Base-by-base conservation (phyloP, 2,888 invertebrate genomes). In the Seladonia tumulorum region DNA sequence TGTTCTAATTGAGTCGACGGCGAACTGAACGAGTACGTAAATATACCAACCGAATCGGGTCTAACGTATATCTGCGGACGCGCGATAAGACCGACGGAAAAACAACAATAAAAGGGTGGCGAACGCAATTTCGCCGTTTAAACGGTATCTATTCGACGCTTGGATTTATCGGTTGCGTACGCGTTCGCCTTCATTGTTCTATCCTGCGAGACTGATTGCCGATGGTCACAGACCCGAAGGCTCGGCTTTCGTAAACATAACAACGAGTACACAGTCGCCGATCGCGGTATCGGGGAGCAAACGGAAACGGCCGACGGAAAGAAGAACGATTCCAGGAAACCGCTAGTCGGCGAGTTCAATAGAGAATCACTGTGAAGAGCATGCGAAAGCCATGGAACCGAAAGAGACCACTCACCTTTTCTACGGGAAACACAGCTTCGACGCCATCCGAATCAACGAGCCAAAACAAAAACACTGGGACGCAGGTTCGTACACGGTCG, bases 371-470 rank as follows among this genome's bases (percentile, higher is more conserved):
- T 8, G 45, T 18, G 35, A 72, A n/a, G 60, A 66, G 60, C 12
- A 49, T 53, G 82, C 39, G 49, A 76, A 73, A 74, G 88, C 81
- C 81, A 92, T 93, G 92, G 87, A 83, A 72, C 77, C 88, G 0
- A 83, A 85, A 42, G 93, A 93, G 82, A 91, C 78, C 42, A 84
- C 91, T 74, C 90, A 88, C 86, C 88, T 93, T 0, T 81, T 91
- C 39, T 86, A 57, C 42, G 84, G 72, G 10, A 88, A 83, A 63
- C 71, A 84, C n/a, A 39, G 66, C 22, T 74, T 78, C 39, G 82
- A 88, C 63, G 73, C 83, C 1, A 81, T 91, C 18, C 72, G 72
- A 18, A 88, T 88, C 77, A 84, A 84, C 39, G 76, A 75, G 5
- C 47, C 75, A 10, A 83, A 82, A n/a, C 25, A 72, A 18, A 85